These are phyloP conservation scores for Meiosimyza platycephala DNA, from an alignment of 2,888 invertebrate genomes.

Conservation along the genomic window DNA sequence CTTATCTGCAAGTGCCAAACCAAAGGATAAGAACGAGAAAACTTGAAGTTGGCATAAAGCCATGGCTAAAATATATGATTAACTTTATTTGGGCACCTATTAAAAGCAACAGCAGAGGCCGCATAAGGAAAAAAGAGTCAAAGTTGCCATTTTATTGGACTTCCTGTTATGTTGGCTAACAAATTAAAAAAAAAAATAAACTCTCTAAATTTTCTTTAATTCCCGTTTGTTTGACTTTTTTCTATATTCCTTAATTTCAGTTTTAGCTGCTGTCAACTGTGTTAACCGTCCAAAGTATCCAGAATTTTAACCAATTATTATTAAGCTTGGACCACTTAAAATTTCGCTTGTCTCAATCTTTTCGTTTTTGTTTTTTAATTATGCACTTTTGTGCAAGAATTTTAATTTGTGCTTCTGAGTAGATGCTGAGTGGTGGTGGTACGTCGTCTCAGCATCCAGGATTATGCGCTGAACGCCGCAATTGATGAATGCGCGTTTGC, in stretches of 20 bases:
- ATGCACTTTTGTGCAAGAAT: constrained; percentile 50
- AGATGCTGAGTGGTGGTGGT: not conserved
- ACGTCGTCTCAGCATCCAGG: constrained; percentile 60
- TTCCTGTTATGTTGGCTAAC: constrained; percentile 11
- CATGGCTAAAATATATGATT: constrained; percentile 31
- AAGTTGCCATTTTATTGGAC: constrained; percentile 29
- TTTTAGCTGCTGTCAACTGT: not conserved
- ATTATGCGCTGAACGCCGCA: constrained; percentile 47
- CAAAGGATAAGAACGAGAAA: constrained; percentile 7
- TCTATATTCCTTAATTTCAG: not conserved
- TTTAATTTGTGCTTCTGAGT: constrained; percentile 54
- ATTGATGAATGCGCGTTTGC: constrained; percentile 62
- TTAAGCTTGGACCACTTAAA: constrained; percentile 15
- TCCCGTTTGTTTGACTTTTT: not conserved
- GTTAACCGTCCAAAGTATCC: not conserved
- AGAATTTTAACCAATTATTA: constrained; percentile 19
- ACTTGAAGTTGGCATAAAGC: constrained; percentile 7
- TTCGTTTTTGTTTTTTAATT: constrained; percentile 51
- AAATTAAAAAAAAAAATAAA: no score
- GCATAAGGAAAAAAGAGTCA: not conserved
- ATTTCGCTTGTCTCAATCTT: constrained; percentile 5
- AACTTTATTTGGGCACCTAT: constrained; percentile 27
- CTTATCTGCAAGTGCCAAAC: not conserved
- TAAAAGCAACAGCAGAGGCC: not conserved
- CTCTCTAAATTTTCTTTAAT: not conserved